Evolutionary conservation across 2,888 invertebrate genomes (phyloP).

Genomic region (Malachius bipustulatus): DNA sequence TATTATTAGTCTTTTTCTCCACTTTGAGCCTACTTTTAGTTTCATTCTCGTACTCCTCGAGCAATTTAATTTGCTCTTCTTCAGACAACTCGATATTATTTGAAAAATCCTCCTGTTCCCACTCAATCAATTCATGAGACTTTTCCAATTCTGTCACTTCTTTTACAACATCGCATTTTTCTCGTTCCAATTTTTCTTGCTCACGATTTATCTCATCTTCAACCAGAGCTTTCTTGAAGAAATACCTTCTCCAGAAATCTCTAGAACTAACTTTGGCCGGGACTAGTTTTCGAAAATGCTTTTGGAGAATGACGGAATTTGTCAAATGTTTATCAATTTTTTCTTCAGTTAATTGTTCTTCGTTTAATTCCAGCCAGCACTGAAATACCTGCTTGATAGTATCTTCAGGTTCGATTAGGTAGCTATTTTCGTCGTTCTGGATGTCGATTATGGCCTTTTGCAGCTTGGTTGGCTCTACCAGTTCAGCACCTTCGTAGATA

Average conservation of each 20-base stretch:
- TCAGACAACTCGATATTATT: slow-evolving; percentile 55
- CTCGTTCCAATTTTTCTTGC: slow-evolving; percentile 39
- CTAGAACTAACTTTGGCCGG: slow-evolving; percentile 58
- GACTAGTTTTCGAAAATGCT: slow-evolving; percentile 48
- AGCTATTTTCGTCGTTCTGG: slow-evolving; percentile 61
- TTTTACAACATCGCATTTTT: slow-evolving; percentile 37
- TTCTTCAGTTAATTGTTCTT: slow-evolving; percentile 44
- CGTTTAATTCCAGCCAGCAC: slow-evolving; percentile 46
- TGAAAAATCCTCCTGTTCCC: slow-evolving; percentile 51
- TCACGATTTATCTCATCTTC: slow-evolving; percentile 62
- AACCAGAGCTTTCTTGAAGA: slow-evolving; percentile 68
- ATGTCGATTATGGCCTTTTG: slow-evolving; percentile 60
- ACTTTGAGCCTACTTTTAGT: slow-evolving; percentile 26
- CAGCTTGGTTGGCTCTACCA: slow-evolving; percentile 49
- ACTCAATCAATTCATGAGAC: slow-evolving; percentile 36
- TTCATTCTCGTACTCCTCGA: slow-evolving; percentile 58
- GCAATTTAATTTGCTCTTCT: slow-evolving; percentile 54
- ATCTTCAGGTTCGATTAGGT: slow-evolving; percentile 53
- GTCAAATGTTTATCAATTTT: slow-evolving; percentile 49
- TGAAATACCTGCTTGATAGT: slow-evolving; percentile 42
- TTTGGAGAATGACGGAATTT: slow-evolving; percentile 39
- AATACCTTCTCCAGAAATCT: slow-evolving; percentile 74
- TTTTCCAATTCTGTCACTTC: slow-evolving; percentile 37
- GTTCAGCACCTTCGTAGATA: slow-evolving; percentile 51
- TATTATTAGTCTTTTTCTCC: slow-evolving; percentile 19